Evolutionary conservation across 2,888 invertebrate species (phyloP).

Genomic region (Nesidiocoris tenuis): DNA sequence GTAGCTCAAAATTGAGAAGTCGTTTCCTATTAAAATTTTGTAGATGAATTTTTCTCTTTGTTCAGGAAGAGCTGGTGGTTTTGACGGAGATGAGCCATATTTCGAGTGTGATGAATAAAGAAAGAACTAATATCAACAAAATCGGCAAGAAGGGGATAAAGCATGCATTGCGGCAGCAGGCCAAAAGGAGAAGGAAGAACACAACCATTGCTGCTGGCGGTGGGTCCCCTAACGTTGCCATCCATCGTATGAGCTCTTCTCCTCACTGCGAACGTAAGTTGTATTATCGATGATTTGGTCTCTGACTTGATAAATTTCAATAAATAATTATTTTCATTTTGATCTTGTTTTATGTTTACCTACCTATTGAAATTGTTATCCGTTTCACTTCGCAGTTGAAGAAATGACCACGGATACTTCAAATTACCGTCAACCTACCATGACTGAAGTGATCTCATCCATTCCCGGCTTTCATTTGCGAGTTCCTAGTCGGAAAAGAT

Average conservation of each 20-base stretch:
- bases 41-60: not conserved
- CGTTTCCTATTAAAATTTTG: not conserved
- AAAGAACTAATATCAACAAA: constrained; percentile 5
- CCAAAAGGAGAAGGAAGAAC: constrained; percentile 77
- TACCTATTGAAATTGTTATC: too few relatives aligned
- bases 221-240: constrained; percentile 58
- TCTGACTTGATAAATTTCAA: too few relatives aligned
- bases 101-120: not conserved
- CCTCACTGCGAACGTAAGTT: constrained; percentile 50
- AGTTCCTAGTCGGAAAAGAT: constrained; percentile 72
- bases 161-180: constrained; percentile 73
- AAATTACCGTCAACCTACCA: constrained; percentile 62
- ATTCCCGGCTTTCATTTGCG: constrained; percentile 87
- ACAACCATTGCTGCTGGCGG: constrained; percentile 63
- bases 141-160: constrained; percentile 65
- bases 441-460: constrained; percentile 84
- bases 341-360: constrained; percentile 8
- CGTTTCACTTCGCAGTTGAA: constrained; percentile 53
- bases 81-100: not conserved
- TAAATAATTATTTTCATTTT: not conserved
- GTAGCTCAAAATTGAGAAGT: not conserved
- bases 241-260: constrained; percentile 64
- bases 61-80: constrained; percentile 9
- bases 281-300: too few relatives aligned
- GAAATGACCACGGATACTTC: constrained; percentile 57